Evolutionary conservation across 2,113 vertebrate genomes (phyloP), one percentile per base, ranked within the genome.

Genomic region (Carassius auratus): DNA sequence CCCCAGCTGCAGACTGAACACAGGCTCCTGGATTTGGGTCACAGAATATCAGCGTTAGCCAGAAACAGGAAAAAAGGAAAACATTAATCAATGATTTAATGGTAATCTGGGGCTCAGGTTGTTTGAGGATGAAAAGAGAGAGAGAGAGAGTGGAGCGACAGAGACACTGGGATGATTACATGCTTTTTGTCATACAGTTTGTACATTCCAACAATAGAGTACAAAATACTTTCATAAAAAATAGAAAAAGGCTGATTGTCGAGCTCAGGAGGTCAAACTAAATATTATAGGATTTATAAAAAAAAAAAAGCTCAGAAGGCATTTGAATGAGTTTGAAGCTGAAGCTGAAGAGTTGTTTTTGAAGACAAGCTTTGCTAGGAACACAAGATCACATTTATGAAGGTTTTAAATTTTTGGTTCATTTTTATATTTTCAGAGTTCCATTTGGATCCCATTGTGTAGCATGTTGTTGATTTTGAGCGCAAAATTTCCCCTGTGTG

Each of bases 1-100:
- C 19, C 26, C 15, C 57, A 84, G 52, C 52, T 50, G 14, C 83
- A 84, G 12, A 57, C 84, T 79, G 30, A 61, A 59, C 68, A n/a
- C 23, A 75, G 42, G 38, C 38, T 81, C 57, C 57, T 36, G 76
- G 77, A 86, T 88, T 80, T 84, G 73, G 87, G 84, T 86, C 87
- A 85, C 59, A 13, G 13, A 64, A 75, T 71, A 48, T 81, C 23
- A 71, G 62, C 9, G 9, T 66, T 61, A 23, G 38, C 55, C 14
- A 57, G 26, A 42, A 75, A 73, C 36, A 71, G 59, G 36, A 81
- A 66, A 80, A 66, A 55, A 69, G 62, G 62, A 69, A 81, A 68
- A 69, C 4, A 38, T 86, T 52, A 86, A 81, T 86, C 84, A 86
- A 71, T 86, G 66, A 73, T 88, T 85, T 85, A 78, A 77, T 82